These are phyloP conservation scores for Ellobium chinense DNA, from an alignment of 2,888 invertebrate genomes.

Conservation along the genomic window DNA sequence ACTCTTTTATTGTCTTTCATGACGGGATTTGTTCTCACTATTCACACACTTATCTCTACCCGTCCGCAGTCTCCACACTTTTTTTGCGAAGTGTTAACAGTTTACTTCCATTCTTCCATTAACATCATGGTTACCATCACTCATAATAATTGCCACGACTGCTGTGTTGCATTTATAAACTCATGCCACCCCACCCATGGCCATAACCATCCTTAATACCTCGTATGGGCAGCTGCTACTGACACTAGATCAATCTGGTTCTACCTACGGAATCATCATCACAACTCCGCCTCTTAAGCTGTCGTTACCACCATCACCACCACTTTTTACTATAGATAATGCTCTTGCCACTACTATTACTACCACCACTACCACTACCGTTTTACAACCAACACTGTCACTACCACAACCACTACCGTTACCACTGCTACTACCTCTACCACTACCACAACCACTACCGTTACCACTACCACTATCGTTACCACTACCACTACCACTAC, in stretches of 20 bases:
- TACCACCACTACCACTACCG: conserved; percentile 4
- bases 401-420: neutral
- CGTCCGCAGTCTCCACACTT: too few relatives aligned
- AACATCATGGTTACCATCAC: too few relatives aligned
- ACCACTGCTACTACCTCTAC: neutral
- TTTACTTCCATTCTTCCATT: too few relatives aligned
- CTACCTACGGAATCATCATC: neutral
- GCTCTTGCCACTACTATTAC: neutral
- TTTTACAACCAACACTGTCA: neutral
- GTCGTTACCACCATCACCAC: neutral
- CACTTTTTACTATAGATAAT: neutral
- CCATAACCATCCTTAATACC: too few relatives aligned
- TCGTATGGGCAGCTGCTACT: too few relatives aligned
- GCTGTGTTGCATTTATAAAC: too few relatives aligned
- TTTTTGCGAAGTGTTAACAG: too few relatives aligned
- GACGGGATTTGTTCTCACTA: too few relatives aligned
- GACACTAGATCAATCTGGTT: neutral
- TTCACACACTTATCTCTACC: too few relatives aligned
- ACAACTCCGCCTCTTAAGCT: neutral
- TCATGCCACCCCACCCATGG: too few relatives aligned
- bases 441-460: neutral
- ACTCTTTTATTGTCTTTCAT: too few relatives aligned
- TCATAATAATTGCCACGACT: too few relatives aligned
- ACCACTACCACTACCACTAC: conserved; percentile 5
- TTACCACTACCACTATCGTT: neutral